phyloP scores from a whole-genome alignment of 1,140 invertebrate species.

The Orchestia grillus region DNA sequence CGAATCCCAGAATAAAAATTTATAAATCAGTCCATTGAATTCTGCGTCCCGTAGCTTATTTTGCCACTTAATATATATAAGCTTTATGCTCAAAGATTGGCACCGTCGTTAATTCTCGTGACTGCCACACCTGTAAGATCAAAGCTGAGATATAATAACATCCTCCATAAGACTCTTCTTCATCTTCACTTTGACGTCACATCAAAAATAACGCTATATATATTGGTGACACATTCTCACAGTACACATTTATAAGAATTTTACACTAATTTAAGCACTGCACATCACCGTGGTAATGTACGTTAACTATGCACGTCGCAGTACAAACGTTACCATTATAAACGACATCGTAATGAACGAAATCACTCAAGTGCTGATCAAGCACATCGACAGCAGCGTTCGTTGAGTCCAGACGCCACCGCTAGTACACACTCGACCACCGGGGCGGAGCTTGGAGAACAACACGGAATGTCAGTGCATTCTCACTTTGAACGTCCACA shows the following conservation, averaged over 20 bases:
- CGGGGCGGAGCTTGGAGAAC: not conserved
- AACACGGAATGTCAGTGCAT: not conserved
- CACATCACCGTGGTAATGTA: not conserved
- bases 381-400: not conserved
- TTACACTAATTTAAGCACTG: not conserved
- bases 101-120: no score
- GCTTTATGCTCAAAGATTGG: no score
- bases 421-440: no score
- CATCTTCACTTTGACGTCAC: not conserved
- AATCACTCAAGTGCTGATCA: not conserved
- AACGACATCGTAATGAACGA: not conserved
- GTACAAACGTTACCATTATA: not conserved
- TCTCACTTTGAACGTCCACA: not conserved
- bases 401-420: not conserved
- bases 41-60: not conserved
- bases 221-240: not conserved
- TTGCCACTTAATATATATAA: not conserved
- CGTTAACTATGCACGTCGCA: not conserved
- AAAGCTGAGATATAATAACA: not conserved
- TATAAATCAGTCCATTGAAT: not conserved
- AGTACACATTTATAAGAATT: not conserved
- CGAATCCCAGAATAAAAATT: not conserved
- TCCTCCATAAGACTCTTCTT: not conserved
- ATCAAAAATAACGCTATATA: not conserved
- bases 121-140: no score